Conservation (phyloP, 2,113 vertebrate genomes). For the Pangasianodon hypophthalmus region DNA sequence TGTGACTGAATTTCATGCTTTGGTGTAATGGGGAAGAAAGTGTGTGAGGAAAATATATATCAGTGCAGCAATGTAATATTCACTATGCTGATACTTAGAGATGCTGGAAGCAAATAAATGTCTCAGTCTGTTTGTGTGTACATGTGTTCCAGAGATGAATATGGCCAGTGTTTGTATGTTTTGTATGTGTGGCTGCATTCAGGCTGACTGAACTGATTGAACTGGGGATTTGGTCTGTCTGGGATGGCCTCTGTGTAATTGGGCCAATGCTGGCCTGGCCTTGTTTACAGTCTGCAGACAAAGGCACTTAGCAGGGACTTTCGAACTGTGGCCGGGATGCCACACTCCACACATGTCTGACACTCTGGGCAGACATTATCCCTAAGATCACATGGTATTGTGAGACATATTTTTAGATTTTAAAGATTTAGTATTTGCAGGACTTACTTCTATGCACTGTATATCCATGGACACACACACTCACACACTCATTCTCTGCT, state of each 20-base stretch:
- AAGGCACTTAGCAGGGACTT: slow-evolving; percentile 35
- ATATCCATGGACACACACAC: neutral
- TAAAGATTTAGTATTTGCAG: neutral
- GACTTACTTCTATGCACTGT: neutral
- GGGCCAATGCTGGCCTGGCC: slow-evolving; percentile 40
- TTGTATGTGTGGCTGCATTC: neutral
- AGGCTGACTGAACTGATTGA: slow-evolving; percentile 32
- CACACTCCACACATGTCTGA: slow-evolving; percentile 12
- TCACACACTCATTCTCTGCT: neutral
- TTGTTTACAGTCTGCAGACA: slow-evolving; percentile 45
- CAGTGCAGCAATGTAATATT: neutral
- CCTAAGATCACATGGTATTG: neutral
- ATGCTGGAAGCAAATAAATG: neutral
- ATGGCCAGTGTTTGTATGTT: neutral
- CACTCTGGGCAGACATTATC: neutral
- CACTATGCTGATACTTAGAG: neutral
- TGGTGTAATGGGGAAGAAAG: neutral
- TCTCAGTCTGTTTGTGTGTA: neutral
- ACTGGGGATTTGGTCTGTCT: slow-evolving; percentile 38
- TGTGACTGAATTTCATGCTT: neutral
- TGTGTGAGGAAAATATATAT: neutral
- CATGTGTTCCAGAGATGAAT: neutral
- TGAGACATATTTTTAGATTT: neutral
- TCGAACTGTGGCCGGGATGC: slow-evolving; percentile 12
- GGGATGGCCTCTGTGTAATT: slow-evolving; percentile 37